Base-by-base conservation (phyloP, 2,113 vertebrate species). In the Cyanoderma ruficeps region DNA sequence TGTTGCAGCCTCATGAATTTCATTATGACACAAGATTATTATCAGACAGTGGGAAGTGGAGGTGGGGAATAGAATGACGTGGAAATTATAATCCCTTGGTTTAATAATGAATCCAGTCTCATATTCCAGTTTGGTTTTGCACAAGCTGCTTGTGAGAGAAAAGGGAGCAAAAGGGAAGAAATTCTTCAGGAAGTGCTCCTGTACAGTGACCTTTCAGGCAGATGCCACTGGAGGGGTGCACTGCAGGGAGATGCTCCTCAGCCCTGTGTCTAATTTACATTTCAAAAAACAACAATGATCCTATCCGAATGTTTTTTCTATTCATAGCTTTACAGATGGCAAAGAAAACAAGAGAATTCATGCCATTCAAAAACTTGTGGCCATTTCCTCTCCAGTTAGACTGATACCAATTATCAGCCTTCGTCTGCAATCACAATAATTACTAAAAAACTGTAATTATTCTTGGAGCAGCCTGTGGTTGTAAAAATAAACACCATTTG, bases 321-420 rank as follows among this genome's bases (percentile, higher is more conserved):
- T 88, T 94, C 71, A 24, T 15, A 8, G 78, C 69, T 75, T 72
- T 69, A 53, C 0, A 7, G 39, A 25, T 8, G 9, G 37, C 75
- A 80, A 79, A 78, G 69, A 83, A n/a, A 72, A 83, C 15, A 60
- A 64, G 46, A 25, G 31, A 59, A 93, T 49, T 93, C 84, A 11
- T 17, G 19, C 93, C 74, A 64, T 77, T 97, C 68, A 79, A 49
- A 96, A 97, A 76, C 83, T 55, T 27, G 23, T 82, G 94, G 83
- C 83, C 91, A 65, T 91, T 97, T 98, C 35, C 80, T 87, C 92
- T 96, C 92, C 94, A 96, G 86, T 95, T 96, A 95, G 93, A 85
- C 65, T 31, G 78, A 59, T 89, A 95, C 44, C 95, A 96, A 88
- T 88, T 68, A 87, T 87, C 90, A 85, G 85, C 46, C 88, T 41